These are phyloP conservation scores for Pogonomyrmex californicus DNA, from an alignment of 1,140 invertebrate species.

Conservation along the genomic window DNA sequence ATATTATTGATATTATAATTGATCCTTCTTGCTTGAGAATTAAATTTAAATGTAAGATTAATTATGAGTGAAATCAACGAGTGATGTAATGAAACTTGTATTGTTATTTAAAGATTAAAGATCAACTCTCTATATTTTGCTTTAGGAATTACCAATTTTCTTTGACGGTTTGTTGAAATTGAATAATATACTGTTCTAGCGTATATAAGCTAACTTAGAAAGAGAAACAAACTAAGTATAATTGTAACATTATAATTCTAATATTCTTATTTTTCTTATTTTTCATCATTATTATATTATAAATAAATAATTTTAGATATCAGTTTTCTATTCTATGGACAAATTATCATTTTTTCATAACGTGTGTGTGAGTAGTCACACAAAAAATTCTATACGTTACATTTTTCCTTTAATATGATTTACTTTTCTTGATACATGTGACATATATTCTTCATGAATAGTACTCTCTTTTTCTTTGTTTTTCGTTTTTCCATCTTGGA, in stretches of 20 bases:
- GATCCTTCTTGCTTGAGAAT: not conserved
- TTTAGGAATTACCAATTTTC: not conserved
- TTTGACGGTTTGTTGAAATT: not conserved
- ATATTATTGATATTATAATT: slow-evolving; percentile 1
- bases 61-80: slow-evolving; percentile 11
- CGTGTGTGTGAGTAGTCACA: not conserved
- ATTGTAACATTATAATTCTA: no score
- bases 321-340: not conserved
- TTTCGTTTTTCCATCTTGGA: not conserved
- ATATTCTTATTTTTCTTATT: not conserved
- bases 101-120: not conserved
- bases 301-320: not conserved
- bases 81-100: not conserved
- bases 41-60: slow-evolving; percentile 3
- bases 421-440: not conserved
- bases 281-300: not conserved
- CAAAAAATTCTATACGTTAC: not conserved
- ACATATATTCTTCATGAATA: not conserved
- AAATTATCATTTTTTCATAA: not conserved
- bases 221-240: not conserved
- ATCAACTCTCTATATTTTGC: not conserved
- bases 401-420: not conserved
- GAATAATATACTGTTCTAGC: not conserved
- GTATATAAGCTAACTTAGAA: not conserved
- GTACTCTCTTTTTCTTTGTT: not conserved